A percentile compares a stretch with the other conserved stretches of the same genome.
Evolutionary conservation across 92 coral and sea anemone species (phyloP).

Genomic region (Plumapathes pennacea): DNA sequence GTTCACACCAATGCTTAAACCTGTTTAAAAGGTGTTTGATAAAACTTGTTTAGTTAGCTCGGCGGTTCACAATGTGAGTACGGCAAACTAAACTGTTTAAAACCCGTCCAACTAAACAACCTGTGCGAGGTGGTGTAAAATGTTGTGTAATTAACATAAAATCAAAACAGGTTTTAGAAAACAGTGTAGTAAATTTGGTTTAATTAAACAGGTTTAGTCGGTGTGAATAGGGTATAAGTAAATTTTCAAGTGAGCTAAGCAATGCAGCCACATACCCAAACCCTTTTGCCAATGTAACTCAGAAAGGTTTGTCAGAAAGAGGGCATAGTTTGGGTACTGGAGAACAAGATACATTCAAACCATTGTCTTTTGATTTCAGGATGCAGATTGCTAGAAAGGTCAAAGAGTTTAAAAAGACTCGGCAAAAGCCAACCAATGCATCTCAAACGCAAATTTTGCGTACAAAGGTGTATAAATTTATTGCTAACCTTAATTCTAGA

Average conservation of each 20-base stretch:
- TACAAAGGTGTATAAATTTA: constrained; percentile 43
- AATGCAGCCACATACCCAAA: constrained; percentile 58
- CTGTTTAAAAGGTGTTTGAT: too few species aligned
- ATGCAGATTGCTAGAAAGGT: constrained; percentile 48
- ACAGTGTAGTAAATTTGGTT: too few species aligned
- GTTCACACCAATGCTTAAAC: too few species aligned
- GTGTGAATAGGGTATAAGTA: too few species aligned
- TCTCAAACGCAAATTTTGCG: constrained; percentile 47
- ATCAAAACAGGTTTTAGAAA: too few species aligned
- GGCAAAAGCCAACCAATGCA: constrained; percentile 49
- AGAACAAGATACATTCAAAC: constrained; percentile 48
- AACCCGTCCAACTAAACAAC: too few species aligned
- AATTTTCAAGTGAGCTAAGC: constrained; percentile 39
- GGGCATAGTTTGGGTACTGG: constrained; percentile 44
- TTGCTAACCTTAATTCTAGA: constrained; percentile 56
- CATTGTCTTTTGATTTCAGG: constrained; percentile 58
- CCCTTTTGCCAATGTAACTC: constrained; percentile 65
- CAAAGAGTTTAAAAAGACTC: constrained; percentile 35
- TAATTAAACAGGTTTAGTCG: too few species aligned
- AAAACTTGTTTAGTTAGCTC: too few species aligned
- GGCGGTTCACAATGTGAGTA: too few species aligned
- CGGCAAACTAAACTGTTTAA: too few species aligned
- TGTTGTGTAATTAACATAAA: too few species aligned
- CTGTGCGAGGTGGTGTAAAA: too few species aligned
- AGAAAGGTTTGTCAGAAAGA: constrained; percentile 23